These are phyloP conservation scores for Laothoe populi DNA, from an alignment of 2,888 invertebrate species.

Conservation along the genomic window DNA sequence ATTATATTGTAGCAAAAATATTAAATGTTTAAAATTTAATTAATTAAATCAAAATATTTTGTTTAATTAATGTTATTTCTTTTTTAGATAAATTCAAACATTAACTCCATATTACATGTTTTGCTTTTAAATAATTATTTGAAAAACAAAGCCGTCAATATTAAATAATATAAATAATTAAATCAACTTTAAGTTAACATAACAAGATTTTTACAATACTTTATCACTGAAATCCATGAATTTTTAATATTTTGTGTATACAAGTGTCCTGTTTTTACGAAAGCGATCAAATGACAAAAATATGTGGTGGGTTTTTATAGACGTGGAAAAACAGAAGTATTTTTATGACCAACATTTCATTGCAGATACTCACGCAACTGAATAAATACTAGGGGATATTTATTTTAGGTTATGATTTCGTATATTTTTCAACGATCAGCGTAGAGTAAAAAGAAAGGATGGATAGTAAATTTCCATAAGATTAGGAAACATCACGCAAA, in stretches of 20 bases:
- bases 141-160: too few species aligned
- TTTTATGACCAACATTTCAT: not conserved
- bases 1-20: too few species aligned
- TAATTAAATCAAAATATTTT: too few species aligned
- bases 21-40: too few species aligned
- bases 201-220: not conserved
- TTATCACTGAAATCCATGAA: constrained; percentile 8
- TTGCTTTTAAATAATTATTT: too few species aligned
- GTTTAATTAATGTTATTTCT: too few species aligned
- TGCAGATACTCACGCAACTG: not conserved
- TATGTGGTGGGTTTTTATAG: not conserved
- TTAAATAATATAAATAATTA: not conserved
- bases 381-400: not conserved
- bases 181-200: not conserved
- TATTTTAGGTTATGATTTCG: not conserved
- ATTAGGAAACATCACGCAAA: too few species aligned
- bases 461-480: too few species aligned
- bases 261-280: not conserved
- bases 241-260: not conserved
- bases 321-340: not conserved
- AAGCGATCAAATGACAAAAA: not conserved
- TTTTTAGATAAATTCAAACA: too few species aligned
- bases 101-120: too few species aligned
- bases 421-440: not conserved
- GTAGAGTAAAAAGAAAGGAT: too few species aligned